Conservation (phyloP, 2,113 vertebrate species). For the Nymphicus hollandicus region DNA sequence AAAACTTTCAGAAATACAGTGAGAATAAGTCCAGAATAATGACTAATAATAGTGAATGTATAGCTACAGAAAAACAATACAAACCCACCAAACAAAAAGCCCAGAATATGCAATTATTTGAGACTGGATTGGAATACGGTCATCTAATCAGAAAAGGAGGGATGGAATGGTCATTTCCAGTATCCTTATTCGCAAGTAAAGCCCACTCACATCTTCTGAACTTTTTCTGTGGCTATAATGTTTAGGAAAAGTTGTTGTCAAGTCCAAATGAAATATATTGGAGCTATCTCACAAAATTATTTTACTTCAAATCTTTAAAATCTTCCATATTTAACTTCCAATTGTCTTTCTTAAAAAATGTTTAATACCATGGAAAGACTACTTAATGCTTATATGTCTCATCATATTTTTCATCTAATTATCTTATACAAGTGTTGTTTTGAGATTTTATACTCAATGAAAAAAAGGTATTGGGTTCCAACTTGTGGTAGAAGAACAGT, state of each 20-base stretch:
- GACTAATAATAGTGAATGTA: neutral
- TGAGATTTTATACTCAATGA: neutral
- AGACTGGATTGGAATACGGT: neutral
- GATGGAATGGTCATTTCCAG: neutral
- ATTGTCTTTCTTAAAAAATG: constrained; percentile 1
- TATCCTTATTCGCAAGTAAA: neutral
- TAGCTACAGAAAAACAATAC: neutral
- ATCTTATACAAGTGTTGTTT: neutral
- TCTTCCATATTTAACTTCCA: neutral
- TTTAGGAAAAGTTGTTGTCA: neutral
- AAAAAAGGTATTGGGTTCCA: neutral
- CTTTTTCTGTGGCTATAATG: neutral
- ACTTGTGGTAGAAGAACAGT: neutral
- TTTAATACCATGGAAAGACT: neutral
- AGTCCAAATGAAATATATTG: neutral
- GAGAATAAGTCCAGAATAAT: neutral
- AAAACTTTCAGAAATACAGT: neutral
- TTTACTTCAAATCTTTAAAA: neutral
- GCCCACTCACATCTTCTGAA: neutral
- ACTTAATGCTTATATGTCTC: constrained; percentile 13
- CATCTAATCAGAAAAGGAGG: neutral
- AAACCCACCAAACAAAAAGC: neutral
- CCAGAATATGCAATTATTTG: neutral
- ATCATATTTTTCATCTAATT: constrained; percentile 32
- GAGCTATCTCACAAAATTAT: neutral